A percentile compares a stretch with the other conserved stretches of the same genome.
Evolutionary conservation across 2,113 vertebrate genomes (phyloP).

Genomic region (Pollachius pollachius): DNA sequence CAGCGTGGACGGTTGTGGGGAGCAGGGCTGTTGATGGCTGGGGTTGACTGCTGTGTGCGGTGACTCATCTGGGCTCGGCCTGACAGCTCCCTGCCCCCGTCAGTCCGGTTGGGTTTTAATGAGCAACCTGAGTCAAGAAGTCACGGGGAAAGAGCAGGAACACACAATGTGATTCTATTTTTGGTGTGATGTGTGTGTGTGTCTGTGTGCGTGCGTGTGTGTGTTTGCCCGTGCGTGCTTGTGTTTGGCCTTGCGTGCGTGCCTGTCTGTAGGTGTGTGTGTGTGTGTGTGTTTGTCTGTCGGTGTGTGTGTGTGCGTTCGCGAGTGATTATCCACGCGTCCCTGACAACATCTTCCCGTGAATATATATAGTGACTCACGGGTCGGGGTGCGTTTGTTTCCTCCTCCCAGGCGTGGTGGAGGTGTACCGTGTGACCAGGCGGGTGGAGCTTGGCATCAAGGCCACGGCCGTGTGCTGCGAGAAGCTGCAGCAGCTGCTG

Average conservation of each 20-base stretch:
- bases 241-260: neutral
- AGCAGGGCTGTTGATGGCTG: too few species aligned
- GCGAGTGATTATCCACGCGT: neutral
- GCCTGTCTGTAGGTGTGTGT: neutral
- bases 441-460: conserved; percentile 97
- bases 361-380: neutral
- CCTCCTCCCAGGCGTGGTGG: conserved; percentile 85
- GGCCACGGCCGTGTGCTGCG: conserved; percentile 92
- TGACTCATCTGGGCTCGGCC: too few species aligned
- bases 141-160: too few species aligned
- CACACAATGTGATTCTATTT: neutral
- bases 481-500: conserved; percentile 91
- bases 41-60: too few species aligned
- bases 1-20: too few species aligned
- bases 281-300: too few species aligned
- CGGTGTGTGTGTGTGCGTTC: too few species aligned
- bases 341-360: neutral
- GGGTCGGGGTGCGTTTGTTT: conserved; percentile 1
- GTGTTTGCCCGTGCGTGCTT: neutral
- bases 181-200: neutral
- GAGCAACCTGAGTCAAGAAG: too few species aligned
- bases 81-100: too few species aligned
- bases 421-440: conserved; percentile 92
- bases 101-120: too few species aligned
- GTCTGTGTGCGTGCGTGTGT: neutral